Evolutionary conservation across 2,888 invertebrate genomes (phyloP).

Genomic region (Danaus chrysippus): DNA sequence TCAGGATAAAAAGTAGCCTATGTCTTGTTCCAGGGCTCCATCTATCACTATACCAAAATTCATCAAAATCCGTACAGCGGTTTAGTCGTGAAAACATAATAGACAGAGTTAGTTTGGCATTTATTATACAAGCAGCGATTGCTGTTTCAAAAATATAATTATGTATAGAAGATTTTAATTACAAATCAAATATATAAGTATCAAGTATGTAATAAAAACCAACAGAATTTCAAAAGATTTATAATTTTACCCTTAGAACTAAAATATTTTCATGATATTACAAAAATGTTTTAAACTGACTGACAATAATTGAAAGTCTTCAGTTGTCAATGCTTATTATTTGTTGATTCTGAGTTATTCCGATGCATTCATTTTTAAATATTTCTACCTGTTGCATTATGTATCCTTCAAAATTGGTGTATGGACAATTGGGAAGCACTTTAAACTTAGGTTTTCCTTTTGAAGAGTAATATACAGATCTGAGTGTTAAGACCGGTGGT

Average conservation of each 20-base stretch:
- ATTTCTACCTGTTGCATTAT: slow-evolving; percentile 71
- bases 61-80: too few species aligned
- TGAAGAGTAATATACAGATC: slow-evolving; percentile 77
- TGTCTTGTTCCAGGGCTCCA: too few species aligned
- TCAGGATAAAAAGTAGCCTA: too few species aligned
- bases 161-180: too few species aligned
- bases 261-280: not conserved
- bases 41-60: too few species aligned
- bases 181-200: too few species aligned
- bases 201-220: too few species aligned
- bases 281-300: not conserved
- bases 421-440: slow-evolving; percentile 62
- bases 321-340: slow-evolving; percentile 52
- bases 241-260: slow-evolving; percentile 7
- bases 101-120: too few species aligned
- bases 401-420: slow-evolving; percentile 68
- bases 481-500: slow-evolving; percentile 71
- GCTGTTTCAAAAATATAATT: too few species aligned
- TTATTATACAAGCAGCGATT: too few species aligned
- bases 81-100: too few species aligned
- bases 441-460: slow-evolving; percentile 69
- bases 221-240: too few species aligned
- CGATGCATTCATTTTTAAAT: slow-evolving; percentile 70
- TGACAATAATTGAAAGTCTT: slow-evolving; percentile 12
- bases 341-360: slow-evolving; percentile 44